Conservation (phyloP, 2,113 vertebrate species). For the Microcebus murinus region DNA sequence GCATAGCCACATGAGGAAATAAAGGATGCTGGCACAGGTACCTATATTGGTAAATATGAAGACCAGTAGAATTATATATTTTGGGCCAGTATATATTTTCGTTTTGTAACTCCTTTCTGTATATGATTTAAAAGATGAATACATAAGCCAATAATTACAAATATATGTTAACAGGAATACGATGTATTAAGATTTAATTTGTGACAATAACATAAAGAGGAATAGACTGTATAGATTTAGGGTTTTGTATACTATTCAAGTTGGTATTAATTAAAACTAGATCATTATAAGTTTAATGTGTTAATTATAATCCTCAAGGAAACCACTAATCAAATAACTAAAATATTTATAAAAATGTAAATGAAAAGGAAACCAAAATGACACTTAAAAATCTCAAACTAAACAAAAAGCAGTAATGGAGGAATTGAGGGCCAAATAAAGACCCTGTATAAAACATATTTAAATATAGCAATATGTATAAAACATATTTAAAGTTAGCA, state of each 20-base stretch:
- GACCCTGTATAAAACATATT: background rate
- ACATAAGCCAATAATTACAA: background rate
- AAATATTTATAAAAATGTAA: background rate
- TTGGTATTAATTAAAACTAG: background rate
- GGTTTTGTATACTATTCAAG: background rate
- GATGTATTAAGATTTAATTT: background rate
- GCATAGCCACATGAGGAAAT: background rate
- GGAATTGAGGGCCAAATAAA: background rate
- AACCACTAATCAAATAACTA: background rate
- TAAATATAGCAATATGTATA: background rate
- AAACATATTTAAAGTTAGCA: background rate
- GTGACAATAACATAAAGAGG: background rate
- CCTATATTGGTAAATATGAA: background rate
- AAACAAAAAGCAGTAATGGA: background rate
- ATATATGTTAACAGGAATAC: background rate
- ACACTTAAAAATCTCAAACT: background rate
- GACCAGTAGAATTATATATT: background rate
- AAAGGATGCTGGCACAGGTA: too few species aligned
- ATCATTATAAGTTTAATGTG: background rate
- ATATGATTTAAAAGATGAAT: background rate
- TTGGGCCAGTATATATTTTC: background rate
- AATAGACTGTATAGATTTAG: background rate
- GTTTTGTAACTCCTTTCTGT: background rate
- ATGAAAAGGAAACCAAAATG: background rate
- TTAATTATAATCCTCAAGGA: background rate